These are phyloP conservation scores for Baronia brevicornis DNA, from an alignment of 2,888 invertebrate genomes.

Conservation along the genomic window DNA sequence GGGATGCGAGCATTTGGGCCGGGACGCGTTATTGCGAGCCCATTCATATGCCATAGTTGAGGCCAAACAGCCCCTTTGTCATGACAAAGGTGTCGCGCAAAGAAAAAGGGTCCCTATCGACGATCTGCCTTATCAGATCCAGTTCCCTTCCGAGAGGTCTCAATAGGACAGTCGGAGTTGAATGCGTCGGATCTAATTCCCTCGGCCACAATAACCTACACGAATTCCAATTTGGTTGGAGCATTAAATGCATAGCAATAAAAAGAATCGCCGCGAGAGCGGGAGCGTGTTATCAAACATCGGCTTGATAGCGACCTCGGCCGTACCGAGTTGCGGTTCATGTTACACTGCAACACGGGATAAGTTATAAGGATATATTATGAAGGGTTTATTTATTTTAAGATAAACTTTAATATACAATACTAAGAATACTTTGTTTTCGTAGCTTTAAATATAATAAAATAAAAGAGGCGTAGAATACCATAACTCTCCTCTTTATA, in stretches of 20 bases:
- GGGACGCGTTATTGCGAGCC: conserved; percentile 72
- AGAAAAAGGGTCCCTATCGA: conserved; percentile 73
- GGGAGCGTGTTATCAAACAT: conserved; percentile 43
- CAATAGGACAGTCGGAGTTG: conserved; percentile 69
- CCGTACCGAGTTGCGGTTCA: conserved; percentile 33
- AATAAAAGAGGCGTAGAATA: too few relatives aligned
- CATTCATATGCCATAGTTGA: conserved; percentile 72
- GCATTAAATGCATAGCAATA: conserved; percentile 43
- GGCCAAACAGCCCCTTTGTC: conserved; percentile 72
- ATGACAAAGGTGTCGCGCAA: conserved; percentile 74
- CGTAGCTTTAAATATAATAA: too few relatives aligned
- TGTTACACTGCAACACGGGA: conserved; percentile 20
- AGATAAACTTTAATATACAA: too few relatives aligned
- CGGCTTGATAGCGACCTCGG: conserved; percentile 34
- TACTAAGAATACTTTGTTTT: too few relatives aligned
- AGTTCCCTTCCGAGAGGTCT: conserved; percentile 72
- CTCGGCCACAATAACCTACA: conserved; percentile 59
- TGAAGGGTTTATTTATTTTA: conserved; percentile 25
- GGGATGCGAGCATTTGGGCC: conserved; percentile 63
- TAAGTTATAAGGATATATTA: conserved; percentile 26
- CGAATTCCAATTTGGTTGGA: conserved; percentile 59
- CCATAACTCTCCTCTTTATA: too few relatives aligned
- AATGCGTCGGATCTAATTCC: conserved; percentile 72
- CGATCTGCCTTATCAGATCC: conserved; percentile 73
- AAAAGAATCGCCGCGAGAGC: conserved; percentile 34